Evolutionary conservation across 2,797 vertebrate genomes (phyloP).

Genomic region (Oreochromis mossambicus): DNA sequence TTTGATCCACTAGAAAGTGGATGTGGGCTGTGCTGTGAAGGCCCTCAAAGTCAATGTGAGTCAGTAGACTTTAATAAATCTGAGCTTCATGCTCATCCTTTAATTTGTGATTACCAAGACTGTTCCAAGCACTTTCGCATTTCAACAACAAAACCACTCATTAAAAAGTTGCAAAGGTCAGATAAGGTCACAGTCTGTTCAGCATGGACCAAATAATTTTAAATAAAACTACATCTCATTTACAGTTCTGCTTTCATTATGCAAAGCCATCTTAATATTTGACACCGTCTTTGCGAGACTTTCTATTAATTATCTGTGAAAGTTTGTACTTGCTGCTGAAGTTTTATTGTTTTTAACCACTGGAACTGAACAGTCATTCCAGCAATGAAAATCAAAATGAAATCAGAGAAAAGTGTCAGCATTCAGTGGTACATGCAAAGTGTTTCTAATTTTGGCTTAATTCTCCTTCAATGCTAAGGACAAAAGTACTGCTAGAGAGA

Average conservation of each 20-base stretch:
- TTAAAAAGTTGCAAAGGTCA: slow-evolving; percentile 25
- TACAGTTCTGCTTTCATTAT: background rate
- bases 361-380: background rate
- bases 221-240: background rate
- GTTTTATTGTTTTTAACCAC: background rate
- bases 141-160: slow-evolving; percentile 2
- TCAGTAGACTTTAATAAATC: slow-evolving; percentile 31
- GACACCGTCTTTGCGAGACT: background rate
- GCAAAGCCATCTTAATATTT: background rate
- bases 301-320: background rate
- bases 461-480: slow-evolving; percentile 17
- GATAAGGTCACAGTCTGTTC: slow-evolving; percentile 2
- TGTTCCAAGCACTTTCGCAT: background rate
- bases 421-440: background rate
- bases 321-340: background rate
- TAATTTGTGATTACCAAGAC: slow-evolving; percentile 37
- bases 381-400: background rate
- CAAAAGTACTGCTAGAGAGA: background rate
- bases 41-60: slow-evolving; percentile 40
- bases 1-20: slow-evolving; percentile 55
- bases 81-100: slow-evolving; percentile 29
- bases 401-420: background rate
- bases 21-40: slow-evolving; percentile 8
- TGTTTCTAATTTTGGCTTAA: background rate
- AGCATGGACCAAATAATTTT: background rate